These are phyloP conservation scores for Mustelus asterias DNA, from an alignment of 2,113 vertebrate species.

Conservation along the genomic window DNA sequence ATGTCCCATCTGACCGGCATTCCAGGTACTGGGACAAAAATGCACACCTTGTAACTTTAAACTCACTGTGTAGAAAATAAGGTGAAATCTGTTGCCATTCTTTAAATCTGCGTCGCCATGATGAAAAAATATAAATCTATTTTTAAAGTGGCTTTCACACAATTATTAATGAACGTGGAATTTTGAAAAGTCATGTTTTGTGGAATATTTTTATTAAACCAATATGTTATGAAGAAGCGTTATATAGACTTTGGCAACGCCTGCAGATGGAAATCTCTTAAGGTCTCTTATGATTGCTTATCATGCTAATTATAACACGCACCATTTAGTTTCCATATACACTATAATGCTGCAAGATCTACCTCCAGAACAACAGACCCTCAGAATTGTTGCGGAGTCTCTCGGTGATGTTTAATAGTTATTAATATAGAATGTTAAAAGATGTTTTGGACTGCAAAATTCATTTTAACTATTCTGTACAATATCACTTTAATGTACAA, in stretches of 20 bases:
- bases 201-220: neutral
- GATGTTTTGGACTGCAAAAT: too few species aligned
- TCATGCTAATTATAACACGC: neutral
- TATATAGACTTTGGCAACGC: neutral
- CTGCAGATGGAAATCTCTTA: neutral
- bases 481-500: too few species aligned
- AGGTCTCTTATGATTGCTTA: neutral
- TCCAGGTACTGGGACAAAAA: neutral
- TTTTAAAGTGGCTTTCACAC: neutral
- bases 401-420: too few species aligned
- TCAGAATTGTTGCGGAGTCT: too few species aligned
- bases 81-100: neutral
- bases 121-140: neutral
- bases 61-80: neutral
- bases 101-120: too few species aligned
- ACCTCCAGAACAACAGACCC: too few species aligned
- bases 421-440: too few species aligned
- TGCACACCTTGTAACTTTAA: neutral
- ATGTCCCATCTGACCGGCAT: constrained; percentile 10
- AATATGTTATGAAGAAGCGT: neutral
- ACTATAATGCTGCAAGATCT: neutral
- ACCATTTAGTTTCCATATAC: neutral
- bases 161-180: too few species aligned
- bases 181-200: neutral
- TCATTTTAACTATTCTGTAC: too few species aligned